phyloP scores from a whole-genome alignment of 2,797 vertebrate genomes.

The Amblyraja radiata region DNA sequence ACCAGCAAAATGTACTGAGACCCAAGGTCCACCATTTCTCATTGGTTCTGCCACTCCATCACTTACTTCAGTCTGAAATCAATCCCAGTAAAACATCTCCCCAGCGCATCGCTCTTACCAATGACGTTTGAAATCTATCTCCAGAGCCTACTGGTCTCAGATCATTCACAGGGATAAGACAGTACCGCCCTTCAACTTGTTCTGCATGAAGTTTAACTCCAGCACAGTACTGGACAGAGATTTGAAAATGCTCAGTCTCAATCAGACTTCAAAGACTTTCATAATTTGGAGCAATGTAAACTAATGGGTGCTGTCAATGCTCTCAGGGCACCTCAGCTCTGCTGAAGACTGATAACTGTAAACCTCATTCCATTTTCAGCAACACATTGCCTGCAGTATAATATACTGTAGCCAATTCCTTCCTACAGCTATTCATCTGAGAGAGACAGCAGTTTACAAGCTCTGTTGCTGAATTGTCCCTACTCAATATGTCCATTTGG shows the following conservation, averaged over 20 bases:
- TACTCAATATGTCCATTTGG: not conserved
- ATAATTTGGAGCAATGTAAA: not conserved
- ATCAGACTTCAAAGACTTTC: not conserved
- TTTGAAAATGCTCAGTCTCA: not conserved
- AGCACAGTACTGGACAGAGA: no score
- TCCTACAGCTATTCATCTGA: not conserved
- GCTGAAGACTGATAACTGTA: not conserved
- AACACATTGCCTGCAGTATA: not conserved
- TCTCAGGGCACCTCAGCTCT: not conserved
- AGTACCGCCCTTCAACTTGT: no score
- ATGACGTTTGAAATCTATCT: not conserved
- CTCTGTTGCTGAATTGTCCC: not conserved
- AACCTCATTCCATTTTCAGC: not conserved
- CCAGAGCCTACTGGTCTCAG: not conserved
- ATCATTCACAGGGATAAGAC: not conserved
- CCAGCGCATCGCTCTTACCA: not conserved
- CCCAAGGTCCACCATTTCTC: not conserved
- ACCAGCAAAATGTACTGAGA: no score
- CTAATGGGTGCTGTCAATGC: not conserved
- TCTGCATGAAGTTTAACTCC: not conserved
- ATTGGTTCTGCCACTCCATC: not conserved
- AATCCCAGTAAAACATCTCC: not conserved
- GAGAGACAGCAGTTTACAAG: not conserved
- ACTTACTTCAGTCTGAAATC: not conserved
- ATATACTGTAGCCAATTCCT: not conserved